Base-by-base conservation (phyloP, 2,888 invertebrate species). In the Gerris lacustris region DNA sequence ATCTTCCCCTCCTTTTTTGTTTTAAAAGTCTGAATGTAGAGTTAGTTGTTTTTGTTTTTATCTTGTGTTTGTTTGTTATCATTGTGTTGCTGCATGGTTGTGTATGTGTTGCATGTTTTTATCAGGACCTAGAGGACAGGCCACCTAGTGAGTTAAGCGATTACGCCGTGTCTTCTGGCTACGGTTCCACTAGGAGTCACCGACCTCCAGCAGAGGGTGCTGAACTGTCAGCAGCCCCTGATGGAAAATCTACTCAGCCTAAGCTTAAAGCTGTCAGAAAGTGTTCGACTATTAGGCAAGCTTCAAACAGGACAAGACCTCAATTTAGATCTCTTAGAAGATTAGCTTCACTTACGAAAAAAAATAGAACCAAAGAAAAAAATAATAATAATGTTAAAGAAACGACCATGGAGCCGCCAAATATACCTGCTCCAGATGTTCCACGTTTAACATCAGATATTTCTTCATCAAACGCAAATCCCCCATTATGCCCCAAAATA, bases 181-280 rank as follows among this genome's bases (percentile, higher is more conserved):
- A 83, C 76, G 83, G 83, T 67, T 83, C 83, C 31, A 82, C 83
- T 55, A 79, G 82, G 69, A 78, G 76, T 72, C 76, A 76, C 62
- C 69, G 67, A 67, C 69, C 47, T 45, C 45, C 70, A 18, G 62
- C 67, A n/a, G 63, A 47, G n/a, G 63, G 68, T 45, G 62, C 66
- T 66, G 69, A 17, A 62, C 45, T 45, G 15, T 45, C 44, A 55
- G 45, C 62, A 45, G 62, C 63, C 31, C 45, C 31, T 77, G 72
- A 72, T 73, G 70, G 47, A 77, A 77, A 72, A 76, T 73, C 55
- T 77, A 76, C 69, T 75, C 77, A 6, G 78, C 78, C 45, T 77
- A 6, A 77, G 80, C 76, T 74, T 75, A 69, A 15, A 69, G 11
- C 45, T 4, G 71, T 67, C 11, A 66, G 71, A 45, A 74, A 73